Conservation (phyloP, 2,888 invertebrate species). For the Melanchra persicariae region DNA sequence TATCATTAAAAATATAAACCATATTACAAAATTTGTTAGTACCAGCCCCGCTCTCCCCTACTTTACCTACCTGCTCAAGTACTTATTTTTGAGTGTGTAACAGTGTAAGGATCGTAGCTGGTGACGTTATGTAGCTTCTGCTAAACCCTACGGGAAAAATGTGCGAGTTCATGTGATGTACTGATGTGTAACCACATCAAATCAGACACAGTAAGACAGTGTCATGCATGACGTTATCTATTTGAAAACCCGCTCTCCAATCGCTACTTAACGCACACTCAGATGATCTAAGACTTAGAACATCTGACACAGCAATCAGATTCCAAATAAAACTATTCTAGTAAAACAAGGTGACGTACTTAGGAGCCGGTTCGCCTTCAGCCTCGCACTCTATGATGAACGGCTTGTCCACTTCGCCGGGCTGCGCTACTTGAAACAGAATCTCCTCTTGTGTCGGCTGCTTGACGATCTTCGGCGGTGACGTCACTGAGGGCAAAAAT, state of each 20-base stretch:
- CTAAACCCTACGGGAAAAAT: too few species aligned
- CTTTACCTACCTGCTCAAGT: too few species aligned
- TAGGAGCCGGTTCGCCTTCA: conserved; percentile 98
- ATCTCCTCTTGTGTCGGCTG: conserved; percentile 98
- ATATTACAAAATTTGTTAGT: too few species aligned
- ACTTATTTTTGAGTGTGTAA: too few species aligned
- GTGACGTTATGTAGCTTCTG: neutral
- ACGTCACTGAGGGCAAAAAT: conserved; percentile 92
- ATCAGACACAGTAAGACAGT: neutral
- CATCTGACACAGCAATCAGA: neutral
- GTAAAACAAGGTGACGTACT: conserved; percentile 91
- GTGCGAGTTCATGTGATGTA: too few species aligned
- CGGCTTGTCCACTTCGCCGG: conserved; percentile 97
- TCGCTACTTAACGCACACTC: neutral
- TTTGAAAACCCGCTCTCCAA: neutral
- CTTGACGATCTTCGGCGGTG: conserved; percentile 97
- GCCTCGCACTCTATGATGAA: conserved; percentile 99
- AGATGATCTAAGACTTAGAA: conserved; percentile 10
- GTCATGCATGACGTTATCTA: neutral
- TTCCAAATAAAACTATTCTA: conserved; percentile 15
- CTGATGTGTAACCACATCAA: too few species aligned
- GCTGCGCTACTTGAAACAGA: conserved; percentile 97
- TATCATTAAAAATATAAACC: too few species aligned
- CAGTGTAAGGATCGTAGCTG: too few species aligned
- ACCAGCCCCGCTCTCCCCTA: too few species aligned